phyloP scores from a whole-genome alignment of 2,113 vertebrate species.

The Tauraco erythrolophus region DNA sequence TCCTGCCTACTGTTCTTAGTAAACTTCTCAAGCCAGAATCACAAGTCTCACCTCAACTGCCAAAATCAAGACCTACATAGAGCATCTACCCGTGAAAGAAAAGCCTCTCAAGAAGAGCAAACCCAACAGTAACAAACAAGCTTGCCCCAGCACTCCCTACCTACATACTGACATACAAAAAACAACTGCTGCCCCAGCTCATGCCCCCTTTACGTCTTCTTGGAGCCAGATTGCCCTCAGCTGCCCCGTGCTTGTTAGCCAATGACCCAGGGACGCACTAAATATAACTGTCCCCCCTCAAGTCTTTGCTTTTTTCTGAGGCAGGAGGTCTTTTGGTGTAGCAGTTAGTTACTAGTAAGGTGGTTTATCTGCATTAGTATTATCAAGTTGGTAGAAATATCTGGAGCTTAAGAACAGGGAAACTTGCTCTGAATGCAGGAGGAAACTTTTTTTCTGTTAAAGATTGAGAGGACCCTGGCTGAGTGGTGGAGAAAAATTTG shows the following conservation, averaged over 20 bases:
- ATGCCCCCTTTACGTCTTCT: not conserved
- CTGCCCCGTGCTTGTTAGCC: not conserved
- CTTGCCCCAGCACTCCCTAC: accelerated
- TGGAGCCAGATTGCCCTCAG: not conserved
- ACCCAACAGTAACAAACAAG: not conserved
- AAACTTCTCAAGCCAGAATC: not conserved
- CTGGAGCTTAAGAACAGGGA: not conserved
- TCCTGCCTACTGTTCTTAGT: accelerated
- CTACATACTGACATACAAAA: accelerated
- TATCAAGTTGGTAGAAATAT: accelerated
- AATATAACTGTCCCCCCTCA: not conserved
- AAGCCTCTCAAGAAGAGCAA: not conserved
- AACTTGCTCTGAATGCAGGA: not conserved
- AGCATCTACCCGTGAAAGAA: accelerated
- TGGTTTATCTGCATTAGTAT: not conserved
- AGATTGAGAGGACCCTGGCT: too few relatives aligned
- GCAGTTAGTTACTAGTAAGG: accelerated
- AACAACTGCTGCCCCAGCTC: accelerated
- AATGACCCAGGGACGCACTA: not conserved
- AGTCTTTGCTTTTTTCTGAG: accelerated
- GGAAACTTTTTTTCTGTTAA: not conserved
- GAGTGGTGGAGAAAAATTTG: not conserved
- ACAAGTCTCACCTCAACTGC: not conserved
- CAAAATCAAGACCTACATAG: not conserved
- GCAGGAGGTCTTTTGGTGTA: not conserved